Base-by-base conservation (phyloP, 2,888 invertebrate genomes). In the Rapana venosa region DNA sequence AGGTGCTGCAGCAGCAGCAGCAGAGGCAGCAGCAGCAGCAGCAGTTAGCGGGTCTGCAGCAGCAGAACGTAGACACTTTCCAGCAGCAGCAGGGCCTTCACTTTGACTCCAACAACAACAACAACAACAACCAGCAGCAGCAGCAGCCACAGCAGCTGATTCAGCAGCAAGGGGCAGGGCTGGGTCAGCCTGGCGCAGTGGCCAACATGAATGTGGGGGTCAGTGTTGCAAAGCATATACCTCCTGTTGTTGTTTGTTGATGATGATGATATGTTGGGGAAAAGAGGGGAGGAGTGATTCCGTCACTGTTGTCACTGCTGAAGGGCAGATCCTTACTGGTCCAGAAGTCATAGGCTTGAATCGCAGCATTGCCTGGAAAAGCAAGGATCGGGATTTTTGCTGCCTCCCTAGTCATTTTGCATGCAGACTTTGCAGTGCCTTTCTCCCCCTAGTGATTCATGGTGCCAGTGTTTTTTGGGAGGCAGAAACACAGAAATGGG, bases 11-110 rank as follows among this genome's bases (percentile, higher is more conserved):
- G n/a, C 87, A 90, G 47, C 84, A 88, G n/a, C 77, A 89, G 17
- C 88, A 86, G 58, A 84, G 85, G 35, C 85, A 26, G 20, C 77
- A 36, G 22, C 47, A 36, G 22, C 85, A 74, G 30, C 83, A 89
- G 26, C 74, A 84, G 15, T 17, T 47, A 32, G 30, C 83, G 61
- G 88, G 66, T 32, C 20, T 35, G 47, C 84, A 85, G 66, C 26
- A 22, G 66, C 81, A 84, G 36, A 88, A 70, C 36, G 32, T 15
- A 66, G 84, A 20, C 83, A 83, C 35, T 26, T 58, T 79, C 32
- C 88, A 90, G 79, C 81, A 85, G 66, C 87, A 90, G n/a, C 89
- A 81, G 66, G n/a, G 2, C 35, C 83, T 83, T 36, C 58, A 88
- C 15, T 79, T 58, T 32, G 81, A 61, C 30, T 17, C 84, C 47